A percentile compares a stretch with the other conserved stretches of the same genome.
phyloP scores from a whole-genome alignment of 2,797 vertebrate genomes.

The Lycodopsis pacificus region DNA sequence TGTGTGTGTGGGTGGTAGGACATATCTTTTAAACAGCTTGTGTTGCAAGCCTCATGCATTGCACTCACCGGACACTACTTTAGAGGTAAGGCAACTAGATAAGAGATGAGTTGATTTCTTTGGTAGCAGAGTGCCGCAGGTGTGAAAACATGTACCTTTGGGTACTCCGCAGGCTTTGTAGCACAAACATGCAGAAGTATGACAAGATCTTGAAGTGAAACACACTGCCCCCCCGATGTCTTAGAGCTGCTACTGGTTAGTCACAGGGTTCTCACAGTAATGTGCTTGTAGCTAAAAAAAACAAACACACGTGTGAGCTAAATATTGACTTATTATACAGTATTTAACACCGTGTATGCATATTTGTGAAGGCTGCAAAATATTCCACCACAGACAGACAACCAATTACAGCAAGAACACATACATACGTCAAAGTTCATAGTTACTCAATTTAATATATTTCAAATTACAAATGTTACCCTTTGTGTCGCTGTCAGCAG shows the following conservation, averaged over 20 bases:
- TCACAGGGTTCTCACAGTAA: neutral
- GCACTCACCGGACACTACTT: neutral
- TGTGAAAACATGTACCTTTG: neutral
- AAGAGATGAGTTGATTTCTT: rapidly evolving
- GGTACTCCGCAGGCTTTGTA: neutral
- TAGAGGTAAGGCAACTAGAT: neutral
- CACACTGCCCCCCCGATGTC: neutral
- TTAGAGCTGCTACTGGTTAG: neutral
- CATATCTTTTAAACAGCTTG: no score
- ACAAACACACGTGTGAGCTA: neutral
- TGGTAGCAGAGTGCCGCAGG: no score
- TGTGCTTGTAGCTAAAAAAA: neutral
- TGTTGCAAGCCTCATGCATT: neutral
- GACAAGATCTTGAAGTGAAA: neutral
- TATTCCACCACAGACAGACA: neutral
- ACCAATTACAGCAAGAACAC: conserved; percentile 7
- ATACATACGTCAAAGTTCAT: neutral
- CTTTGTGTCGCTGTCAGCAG: conserved; percentile 31
- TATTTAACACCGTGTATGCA: neutral
- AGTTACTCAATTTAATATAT: conserved; percentile 50
- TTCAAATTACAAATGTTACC: conserved; percentile 35
- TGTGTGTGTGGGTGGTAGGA: no score
- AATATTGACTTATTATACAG: neutral
- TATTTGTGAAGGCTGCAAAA: neutral
- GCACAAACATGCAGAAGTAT: neutral